phyloP scores from a whole-genome alignment of 2,888 invertebrate species.

The Beris chalybata region DNA sequence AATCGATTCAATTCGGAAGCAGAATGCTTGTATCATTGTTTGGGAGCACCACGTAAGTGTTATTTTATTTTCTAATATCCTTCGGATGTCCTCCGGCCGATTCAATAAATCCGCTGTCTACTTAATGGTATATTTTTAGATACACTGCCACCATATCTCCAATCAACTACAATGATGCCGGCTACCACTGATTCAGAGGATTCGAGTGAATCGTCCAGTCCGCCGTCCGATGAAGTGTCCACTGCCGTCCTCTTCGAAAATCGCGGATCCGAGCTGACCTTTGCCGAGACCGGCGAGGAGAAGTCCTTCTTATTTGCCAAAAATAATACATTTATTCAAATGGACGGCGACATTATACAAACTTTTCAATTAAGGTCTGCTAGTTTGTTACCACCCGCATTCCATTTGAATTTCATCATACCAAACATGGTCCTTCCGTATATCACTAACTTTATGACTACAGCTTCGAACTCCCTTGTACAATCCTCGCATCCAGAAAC shows the following conservation, averaged over 20 bases:
- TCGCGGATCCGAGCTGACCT: constrained; percentile 78
- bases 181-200: constrained; percentile 58
- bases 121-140: constrained; percentile 49
- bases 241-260: constrained; percentile 73
- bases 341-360: constrained; percentile 87
- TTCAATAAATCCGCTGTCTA: not conserved
- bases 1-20: constrained; percentile 69
- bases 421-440: too few species aligned
- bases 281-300: constrained; percentile 81
- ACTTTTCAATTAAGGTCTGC: constrained; percentile 83
- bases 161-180: constrained; percentile 58
- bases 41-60: constrained; percentile 62
- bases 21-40: constrained; percentile 67
- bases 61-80: not conserved
- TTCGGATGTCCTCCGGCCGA: constrained; percentile 4
- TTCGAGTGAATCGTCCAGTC: constrained; percentile 47
- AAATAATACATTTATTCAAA: constrained; percentile 86
- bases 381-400: not conserved
- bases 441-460: too few species aligned
- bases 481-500: too few species aligned
- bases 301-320: constrained; percentile 91
- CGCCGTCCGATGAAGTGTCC: constrained; percentile 36
- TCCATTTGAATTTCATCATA: too few species aligned
- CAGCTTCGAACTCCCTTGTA: too few species aligned
- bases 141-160: constrained; percentile 60